Conservation (phyloP, 1,140 invertebrate species). For the Habropoda laboriosa region DNA sequence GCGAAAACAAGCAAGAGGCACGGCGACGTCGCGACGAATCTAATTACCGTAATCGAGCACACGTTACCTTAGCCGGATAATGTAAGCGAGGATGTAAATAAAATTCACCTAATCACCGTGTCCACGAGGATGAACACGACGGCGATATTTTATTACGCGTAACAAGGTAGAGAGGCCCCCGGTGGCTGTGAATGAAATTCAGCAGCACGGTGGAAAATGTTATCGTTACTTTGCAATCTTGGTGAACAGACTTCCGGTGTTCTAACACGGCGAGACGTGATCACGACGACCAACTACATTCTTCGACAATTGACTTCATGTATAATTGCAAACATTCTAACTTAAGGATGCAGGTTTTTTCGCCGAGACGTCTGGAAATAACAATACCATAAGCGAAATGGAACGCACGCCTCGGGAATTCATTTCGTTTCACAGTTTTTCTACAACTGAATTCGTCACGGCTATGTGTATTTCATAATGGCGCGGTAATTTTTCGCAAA, state of each 20-base stretch:
- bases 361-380: not conserved
- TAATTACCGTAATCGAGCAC: not conserved
- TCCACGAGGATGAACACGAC: not conserved
- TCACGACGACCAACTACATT: too few relatives aligned
- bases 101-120: not conserved
- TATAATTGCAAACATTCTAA: not conserved
- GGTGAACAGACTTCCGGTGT: not conserved
- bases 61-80: too few relatives aligned
- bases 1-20: not conserved
- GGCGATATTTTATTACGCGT: not conserved
- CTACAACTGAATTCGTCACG: not conserved
- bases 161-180: too few relatives aligned
- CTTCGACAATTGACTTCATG: not conserved
- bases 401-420: not conserved
- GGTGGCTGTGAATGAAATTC: too few relatives aligned
- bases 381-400: not conserved
- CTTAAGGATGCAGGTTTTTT: not conserved
- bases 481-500: accelerated
- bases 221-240: not conserved
- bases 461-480: not conserved
- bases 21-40: not conserved
- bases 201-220: too few relatives aligned
- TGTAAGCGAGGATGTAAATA: not conserved
- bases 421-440: not conserved
- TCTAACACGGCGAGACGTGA: not conserved